Percentiles rank a stretch among this genome's conserved stretches.
Conservation (phyloP, 2,888 invertebrate species). For the Drosophila suboccidentalis region DNA sequence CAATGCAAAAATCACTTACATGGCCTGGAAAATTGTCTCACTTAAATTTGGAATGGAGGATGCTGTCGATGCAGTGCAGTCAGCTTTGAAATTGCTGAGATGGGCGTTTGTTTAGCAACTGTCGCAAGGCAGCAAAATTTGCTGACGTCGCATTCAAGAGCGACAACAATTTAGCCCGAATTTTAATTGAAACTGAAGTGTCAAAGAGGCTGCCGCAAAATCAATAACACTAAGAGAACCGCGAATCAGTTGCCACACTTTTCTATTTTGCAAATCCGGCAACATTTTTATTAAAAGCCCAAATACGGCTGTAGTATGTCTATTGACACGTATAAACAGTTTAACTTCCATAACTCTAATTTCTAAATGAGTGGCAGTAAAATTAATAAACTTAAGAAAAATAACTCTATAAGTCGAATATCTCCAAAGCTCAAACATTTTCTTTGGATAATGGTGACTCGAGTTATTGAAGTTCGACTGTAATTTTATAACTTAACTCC, state of each 20-base stretch:
- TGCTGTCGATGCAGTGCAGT: slow-evolving; percentile 50
- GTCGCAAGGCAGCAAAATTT: slow-evolving; percentile 53
- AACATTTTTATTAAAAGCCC: slow-evolving; percentile 6
- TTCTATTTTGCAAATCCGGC: neutral
- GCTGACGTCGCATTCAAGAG: slow-evolving; percentile 50
- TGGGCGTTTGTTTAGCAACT: slow-evolving; percentile 62
- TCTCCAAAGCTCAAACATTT: too few relatives aligned
- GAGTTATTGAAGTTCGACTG: too few relatives aligned
- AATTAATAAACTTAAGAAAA: too few relatives aligned
- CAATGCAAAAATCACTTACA: slow-evolving; percentile 64
- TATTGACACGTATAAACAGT: neutral
- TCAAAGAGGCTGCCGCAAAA: slow-evolving; percentile 38
- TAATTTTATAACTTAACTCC: neutral
- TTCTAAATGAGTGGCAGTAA: too few relatives aligned
- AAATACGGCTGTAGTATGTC: neutral
- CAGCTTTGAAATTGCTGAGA: slow-evolving; percentile 70
- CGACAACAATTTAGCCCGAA: slow-evolving; percentile 48
- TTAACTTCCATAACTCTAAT: too few relatives aligned
- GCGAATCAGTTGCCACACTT: slow-evolving; percentile 14
- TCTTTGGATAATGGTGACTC: too few relatives aligned
- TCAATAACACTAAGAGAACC: slow-evolving; percentile 28
- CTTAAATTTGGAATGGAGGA: slow-evolving; percentile 15
- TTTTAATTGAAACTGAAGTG: slow-evolving; percentile 73
- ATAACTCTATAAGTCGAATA: too few relatives aligned
- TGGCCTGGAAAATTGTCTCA: slow-evolving; percentile 44